Base-by-base conservation (phyloP, 2,797 vertebrate genomes). In the Trematomus bernacchii region DNA sequence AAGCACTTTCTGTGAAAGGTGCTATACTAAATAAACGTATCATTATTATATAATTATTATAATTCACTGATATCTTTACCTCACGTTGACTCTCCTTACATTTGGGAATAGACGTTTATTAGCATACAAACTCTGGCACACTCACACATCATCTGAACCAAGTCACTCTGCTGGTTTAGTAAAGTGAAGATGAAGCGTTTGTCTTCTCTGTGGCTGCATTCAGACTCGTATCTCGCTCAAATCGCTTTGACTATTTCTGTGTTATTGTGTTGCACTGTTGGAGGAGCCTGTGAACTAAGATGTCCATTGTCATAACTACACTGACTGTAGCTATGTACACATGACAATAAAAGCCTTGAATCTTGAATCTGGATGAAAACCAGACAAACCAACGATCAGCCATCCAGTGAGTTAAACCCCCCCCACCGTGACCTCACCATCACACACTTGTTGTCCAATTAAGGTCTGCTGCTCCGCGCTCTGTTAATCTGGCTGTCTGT, bases 361-460 rank as follows among this genome's bases (percentile, higher is more conserved):
- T 27, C 27, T 4, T n/a, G n/a, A n/a, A n/a, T n/a, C n/a, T n/a
- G 4, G 27, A 92, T 77, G 79, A 91, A 92, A 90, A 86, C 85
- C 84, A 91, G 91, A 93, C 72, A 84, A 40, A 71, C 68, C 61
- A 40, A 54, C 52, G 44, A 63, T 47, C 73, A 69, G 66, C 58
- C 66, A 76, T 43, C 71, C 66, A 74, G 67, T 51, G 71, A 82
- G 60, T 57, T 23, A 53, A 62, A 37, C 27, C 65, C 53, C 53
- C 62, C 23, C 12, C 67, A 18, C 67, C 47, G 64, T 71, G 73
- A 66, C 82, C 61, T 71, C 74, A 64, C 82, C 61, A 77, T 78
- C 83, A 73, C 83, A 85, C 57, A 68, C 47, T 55, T 58, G 52
- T 88, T 93, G 87, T 89, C 93, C 93, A 93, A 92, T 93, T 93